Percentiles rank a stretch among this genome's conserved stretches.
These are phyloP conservation scores for Sphinx pinastri DNA, from an alignment of 2,888 invertebrate species.

Conservation along the genomic window DNA sequence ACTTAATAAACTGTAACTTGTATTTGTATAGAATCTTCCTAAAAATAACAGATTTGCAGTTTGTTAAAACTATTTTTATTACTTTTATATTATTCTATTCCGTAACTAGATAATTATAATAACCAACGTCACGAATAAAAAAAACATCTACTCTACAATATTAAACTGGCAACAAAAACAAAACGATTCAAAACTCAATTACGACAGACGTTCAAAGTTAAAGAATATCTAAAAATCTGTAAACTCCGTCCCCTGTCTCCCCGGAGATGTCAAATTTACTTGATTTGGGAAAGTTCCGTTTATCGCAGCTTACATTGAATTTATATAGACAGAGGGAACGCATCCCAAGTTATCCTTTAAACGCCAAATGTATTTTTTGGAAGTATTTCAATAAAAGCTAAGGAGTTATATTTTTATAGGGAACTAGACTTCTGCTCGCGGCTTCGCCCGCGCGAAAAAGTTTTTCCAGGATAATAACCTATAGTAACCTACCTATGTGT, in stretches of 20 bases:
- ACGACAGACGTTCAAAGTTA: background rate
- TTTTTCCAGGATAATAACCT: no score
- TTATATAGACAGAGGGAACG: background rate
- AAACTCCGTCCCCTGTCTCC: background rate
- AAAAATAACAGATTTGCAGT: no score
- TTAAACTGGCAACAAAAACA: slow-evolving; percentile 5
- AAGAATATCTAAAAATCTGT: slow-evolving; percentile 8
- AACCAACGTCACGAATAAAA: background rate
- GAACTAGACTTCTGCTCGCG: no score
- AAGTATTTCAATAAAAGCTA: background rate
- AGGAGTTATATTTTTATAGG: no score
- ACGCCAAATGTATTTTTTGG: background rate
- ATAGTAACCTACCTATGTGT: no score
- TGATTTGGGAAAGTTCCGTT: slow-evolving; percentile 25
- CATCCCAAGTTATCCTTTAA: background rate
- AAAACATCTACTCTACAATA: background rate
- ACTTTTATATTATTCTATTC: no score
- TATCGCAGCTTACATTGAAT: slow-evolving; percentile 22
- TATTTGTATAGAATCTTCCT: no score
- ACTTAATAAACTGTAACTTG: no score
- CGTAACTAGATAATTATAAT: no score
- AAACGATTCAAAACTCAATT: slow-evolving; percentile 9
- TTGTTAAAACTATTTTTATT: no score
- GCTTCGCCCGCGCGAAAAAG: no score
- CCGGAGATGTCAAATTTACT: slow-evolving; percentile 26